Conservation (phyloP, 2,797 vertebrate genomes). For the Manis pentadactyla region DNA sequence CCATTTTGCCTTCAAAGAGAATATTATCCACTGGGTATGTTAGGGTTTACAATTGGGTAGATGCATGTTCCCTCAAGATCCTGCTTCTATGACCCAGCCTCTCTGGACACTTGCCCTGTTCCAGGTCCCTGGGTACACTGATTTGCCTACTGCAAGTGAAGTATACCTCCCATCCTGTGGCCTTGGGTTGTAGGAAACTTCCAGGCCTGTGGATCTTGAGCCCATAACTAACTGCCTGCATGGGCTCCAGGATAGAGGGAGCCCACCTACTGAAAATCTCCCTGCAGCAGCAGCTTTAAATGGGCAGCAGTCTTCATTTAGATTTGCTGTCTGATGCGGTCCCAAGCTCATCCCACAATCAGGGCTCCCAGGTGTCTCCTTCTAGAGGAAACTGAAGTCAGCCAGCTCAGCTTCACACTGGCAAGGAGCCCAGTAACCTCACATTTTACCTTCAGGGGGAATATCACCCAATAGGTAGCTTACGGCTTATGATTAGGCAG, state of each 20-base stretch:
- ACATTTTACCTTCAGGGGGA: neutral
- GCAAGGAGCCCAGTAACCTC: neutral
- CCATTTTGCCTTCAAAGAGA: neutral
- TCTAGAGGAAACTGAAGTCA: neutral
- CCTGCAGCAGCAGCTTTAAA: neutral
- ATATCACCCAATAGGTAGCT: neutral
- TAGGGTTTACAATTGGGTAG: neutral
- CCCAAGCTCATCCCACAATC: neutral
- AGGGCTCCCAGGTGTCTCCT: neutral
- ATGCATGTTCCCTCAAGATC: neutral
- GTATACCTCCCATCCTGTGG: too few species aligned
- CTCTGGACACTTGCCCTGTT: neutral
- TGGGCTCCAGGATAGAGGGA: neutral
- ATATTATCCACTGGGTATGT: neutral
- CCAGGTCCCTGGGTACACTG: neutral
- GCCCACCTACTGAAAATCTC: neutral
- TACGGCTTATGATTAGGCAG: neutral
- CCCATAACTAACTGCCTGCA: neutral
- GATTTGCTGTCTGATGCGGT: neutral
- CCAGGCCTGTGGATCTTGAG: neutral
- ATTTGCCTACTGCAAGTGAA: neutral
- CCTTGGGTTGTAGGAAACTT: neutral
- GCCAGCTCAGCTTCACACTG: neutral
- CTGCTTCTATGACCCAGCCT: neutral
- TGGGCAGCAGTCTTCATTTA: neutral